phyloP scores from a whole-genome alignment of 1,140 invertebrate genomes.

The Zelostemma sp. region DNA sequence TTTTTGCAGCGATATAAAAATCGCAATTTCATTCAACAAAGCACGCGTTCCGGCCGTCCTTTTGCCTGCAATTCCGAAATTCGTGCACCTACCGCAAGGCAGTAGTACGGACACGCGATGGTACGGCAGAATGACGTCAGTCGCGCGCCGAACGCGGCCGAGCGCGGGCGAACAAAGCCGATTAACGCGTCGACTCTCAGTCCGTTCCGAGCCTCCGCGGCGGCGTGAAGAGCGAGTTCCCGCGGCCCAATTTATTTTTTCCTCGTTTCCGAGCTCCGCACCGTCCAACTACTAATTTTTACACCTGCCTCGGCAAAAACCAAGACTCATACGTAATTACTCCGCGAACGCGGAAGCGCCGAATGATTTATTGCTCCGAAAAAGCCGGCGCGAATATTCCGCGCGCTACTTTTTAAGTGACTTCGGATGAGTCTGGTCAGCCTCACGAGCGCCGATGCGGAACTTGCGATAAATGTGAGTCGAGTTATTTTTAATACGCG shows the following conservation, averaged over 20 bases:
- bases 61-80: conserved; percentile 30
- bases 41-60: neutral
- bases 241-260: conserved; percentile 10
- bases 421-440: conserved; percentile 31
- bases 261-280: conserved; percentile 25
- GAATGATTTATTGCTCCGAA: too few relatives aligned
- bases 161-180: conserved; percentile 40
- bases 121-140: conserved; percentile 62
- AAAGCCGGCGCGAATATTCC: too few relatives aligned
- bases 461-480: neutral
- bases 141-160: conserved; percentile 38
- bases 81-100: conserved; percentile 47
- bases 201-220: conserved; percentile 32
- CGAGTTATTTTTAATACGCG: neutral
- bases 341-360: too few relatives aligned
- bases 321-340: too few relatives aligned
- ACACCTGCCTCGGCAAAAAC: too few relatives aligned
- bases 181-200: conserved; percentile 40
- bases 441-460: neutral
- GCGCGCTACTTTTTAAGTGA: conserved; percentile 32
- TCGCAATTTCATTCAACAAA: too few relatives aligned
- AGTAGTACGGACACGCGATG: conserved; percentile 68
- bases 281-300: too few relatives aligned
- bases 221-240: conserved; percentile 25
- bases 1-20: neutral